These are phyloP conservation scores for Cygnus buccinator DNA, from an alignment of 2,113 vertebrate species.

Conservation along the genomic window DNA sequence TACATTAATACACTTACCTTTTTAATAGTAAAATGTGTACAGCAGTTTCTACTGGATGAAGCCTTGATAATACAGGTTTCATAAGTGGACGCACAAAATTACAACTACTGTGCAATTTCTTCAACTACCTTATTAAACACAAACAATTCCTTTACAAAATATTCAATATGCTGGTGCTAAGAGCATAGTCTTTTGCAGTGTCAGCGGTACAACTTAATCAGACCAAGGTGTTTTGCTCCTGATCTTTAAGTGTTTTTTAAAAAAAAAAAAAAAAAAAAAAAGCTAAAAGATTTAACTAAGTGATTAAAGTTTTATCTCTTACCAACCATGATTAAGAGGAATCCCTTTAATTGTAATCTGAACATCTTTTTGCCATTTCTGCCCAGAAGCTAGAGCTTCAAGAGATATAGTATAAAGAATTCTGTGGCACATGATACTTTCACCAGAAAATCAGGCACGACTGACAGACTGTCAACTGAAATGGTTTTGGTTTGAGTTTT, in stretches of 20 bases:
- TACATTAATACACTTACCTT: background rate
- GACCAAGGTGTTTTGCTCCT: background rate
- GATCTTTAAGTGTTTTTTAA: background rate
- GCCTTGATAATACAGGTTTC: background rate
- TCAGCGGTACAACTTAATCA: background rate
- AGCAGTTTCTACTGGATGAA: background rate
- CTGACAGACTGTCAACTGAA: slow-evolving; percentile 3
- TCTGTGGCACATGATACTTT: background rate
- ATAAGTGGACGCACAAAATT: background rate
- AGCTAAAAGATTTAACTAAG: background rate
- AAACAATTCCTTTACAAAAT: background rate
- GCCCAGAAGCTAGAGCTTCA: slow-evolving; percentile 13
- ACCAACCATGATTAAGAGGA: background rate
- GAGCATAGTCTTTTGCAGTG: background rate
- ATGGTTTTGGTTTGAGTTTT: background rate
- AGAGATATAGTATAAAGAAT: background rate
- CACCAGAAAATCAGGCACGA: slow-evolving; percentile 36
- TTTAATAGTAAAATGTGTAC: background rate
- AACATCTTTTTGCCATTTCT: slow-evolving; percentile 37
- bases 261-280: background rate
- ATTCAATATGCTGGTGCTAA: background rate
- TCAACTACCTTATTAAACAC: background rate
- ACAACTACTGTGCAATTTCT: background rate
- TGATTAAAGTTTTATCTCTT: background rate
- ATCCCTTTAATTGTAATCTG: slow-evolving; percentile 14